Evolutionary conservation across 2,797 vertebrate genomes (phyloP), one percentile per base, ranked within the genome.

Genomic region (Crenuchus spilurus): DNA sequence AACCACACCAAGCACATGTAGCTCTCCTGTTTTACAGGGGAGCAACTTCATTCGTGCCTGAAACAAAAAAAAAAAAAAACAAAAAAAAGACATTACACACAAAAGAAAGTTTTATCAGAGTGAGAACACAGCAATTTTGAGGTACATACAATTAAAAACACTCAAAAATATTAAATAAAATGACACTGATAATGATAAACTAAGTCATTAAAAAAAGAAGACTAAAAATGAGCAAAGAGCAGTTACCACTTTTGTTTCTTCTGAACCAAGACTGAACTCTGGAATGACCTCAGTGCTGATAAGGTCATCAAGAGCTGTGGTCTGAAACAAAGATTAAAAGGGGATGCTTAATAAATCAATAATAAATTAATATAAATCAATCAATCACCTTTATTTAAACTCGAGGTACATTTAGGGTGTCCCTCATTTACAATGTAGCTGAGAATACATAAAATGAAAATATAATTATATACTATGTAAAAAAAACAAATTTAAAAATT

Each of bases 21-120:
- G 91, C 83, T 97, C 94, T 84, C 97, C 97, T 72, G 94, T 95
- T 91, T 94, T 93, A 88, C 93, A 94, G 80, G 97, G 97, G 90
- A 98, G 92, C 88, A 99, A 91, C 90, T 94, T 95, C 85, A 99
- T 91, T 75, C 97, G 94, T 78, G 95, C 97, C 97, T 99, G 87
- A 57, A 28, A 49, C 41, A 67, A 70, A 26, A 16, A 9, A 30
- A 13, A 46, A 0, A 18, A 39, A 28, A 6, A 54, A n/a, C 7
- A n/a, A 41, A 44, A 26, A 10, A 60, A 9, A 79, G 31, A 44
- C 7, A 33, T n/a, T n/a, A n/a, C n/a, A n/a, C n/a, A 54, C 7
- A 13, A 44, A 10, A 64, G 6, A 8, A 30, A 10, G 20, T 52
- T 52, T 4, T 13, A 13, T 2, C 0, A 61, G 11, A 30, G 1